Evolutionary conservation across 1,140 invertebrate species (phyloP).

Genomic region (Trinorchestia longiramus): DNA sequence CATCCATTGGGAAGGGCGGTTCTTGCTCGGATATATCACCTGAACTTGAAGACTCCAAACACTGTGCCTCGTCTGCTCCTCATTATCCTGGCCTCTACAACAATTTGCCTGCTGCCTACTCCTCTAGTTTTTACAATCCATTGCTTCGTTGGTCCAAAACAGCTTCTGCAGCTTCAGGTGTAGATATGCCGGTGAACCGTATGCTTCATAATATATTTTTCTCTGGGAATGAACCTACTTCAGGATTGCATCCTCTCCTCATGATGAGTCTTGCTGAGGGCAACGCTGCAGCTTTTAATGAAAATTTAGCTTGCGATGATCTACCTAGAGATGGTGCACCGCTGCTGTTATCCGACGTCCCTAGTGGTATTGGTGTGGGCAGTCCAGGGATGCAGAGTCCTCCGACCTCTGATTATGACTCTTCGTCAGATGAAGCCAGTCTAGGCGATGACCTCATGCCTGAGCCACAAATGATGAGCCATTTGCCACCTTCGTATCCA

Average conservation of each 20-base stretch:
- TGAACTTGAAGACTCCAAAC: background rate
- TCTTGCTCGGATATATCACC: background rate
- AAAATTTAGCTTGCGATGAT: background rate
- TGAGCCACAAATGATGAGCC: constrained; percentile 25
- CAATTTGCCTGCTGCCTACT: constrained; percentile 29
- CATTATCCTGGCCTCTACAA: constrained; percentile 22
- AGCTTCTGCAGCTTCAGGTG: background rate
- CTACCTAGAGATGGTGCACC: background rate
- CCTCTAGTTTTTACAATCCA: constrained; percentile 26
- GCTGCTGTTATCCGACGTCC: background rate
- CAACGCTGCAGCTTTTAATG: constrained; percentile 18
- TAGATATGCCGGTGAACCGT: constrained; percentile 55
- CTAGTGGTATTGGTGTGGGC: background rate
- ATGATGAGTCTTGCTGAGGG: constrained; percentile 60
- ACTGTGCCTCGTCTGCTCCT: background rate
- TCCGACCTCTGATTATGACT: constrained; percentile 66
- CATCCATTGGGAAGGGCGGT: background rate
- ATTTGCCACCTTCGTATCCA: constrained; percentile 33
- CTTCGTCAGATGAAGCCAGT: constrained; percentile 50
- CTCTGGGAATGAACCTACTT: constrained; percentile 62
- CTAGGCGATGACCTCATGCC: constrained; percentile 18
- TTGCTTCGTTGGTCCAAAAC: constrained; percentile 37
- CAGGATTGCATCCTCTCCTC: constrained; percentile 63
- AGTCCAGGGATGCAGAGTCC: constrained; percentile 59
- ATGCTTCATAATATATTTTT: constrained; percentile 66